These are phyloP conservation scores for Syngnathus typhle DNA, from an alignment of 2,113 vertebrate genomes.

Conservation along the genomic window DNA sequence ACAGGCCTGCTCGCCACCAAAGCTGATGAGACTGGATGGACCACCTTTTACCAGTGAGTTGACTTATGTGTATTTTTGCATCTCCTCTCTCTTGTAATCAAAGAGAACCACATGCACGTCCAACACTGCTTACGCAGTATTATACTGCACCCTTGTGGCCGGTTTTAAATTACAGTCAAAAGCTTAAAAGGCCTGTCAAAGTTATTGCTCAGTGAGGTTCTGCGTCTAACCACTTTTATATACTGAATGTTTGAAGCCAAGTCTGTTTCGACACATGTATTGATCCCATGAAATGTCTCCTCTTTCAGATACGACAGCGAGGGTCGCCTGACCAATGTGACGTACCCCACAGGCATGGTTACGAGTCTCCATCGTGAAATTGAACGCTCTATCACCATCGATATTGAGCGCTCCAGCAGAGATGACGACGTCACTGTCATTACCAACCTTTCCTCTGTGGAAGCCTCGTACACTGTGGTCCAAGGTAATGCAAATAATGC, in stretches of 20 bases:
- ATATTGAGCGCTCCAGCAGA: slow-evolving; percentile 96
- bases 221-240: neutral
- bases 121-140: slow-evolving; percentile 5
- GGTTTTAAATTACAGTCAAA: slow-evolving; percentile 30
- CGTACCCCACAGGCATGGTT: slow-evolving; percentile 95
- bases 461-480: slow-evolving; percentile 96
- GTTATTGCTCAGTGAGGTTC: neutral
- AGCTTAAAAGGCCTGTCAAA: neutral
- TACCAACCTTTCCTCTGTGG: slow-evolving; percentile 96
- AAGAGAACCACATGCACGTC: slow-evolving; percentile 4
- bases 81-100: neutral
- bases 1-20: slow-evolving; percentile 92
- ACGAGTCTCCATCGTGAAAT: slow-evolving; percentile 97
- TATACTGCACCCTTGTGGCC: slow-evolving; percentile 56
- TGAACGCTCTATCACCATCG: slow-evolving; percentile 96
- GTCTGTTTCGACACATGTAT: neutral
- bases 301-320: slow-evolving; percentile 89
- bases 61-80: slow-evolving; percentile 12
- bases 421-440: slow-evolving; percentile 97
- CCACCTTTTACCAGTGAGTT: slow-evolving; percentile 98
- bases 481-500: slow-evolving; percentile 75
- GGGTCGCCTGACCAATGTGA: slow-evolving; percentile 95
- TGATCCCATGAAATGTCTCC: slow-evolving; percentile 4
- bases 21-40: slow-evolving; percentile 98
- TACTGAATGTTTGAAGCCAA: neutral